phyloP scores from a whole-genome alignment of 2,113 vertebrate genomes.

The Pterocles orientalis region DNA sequence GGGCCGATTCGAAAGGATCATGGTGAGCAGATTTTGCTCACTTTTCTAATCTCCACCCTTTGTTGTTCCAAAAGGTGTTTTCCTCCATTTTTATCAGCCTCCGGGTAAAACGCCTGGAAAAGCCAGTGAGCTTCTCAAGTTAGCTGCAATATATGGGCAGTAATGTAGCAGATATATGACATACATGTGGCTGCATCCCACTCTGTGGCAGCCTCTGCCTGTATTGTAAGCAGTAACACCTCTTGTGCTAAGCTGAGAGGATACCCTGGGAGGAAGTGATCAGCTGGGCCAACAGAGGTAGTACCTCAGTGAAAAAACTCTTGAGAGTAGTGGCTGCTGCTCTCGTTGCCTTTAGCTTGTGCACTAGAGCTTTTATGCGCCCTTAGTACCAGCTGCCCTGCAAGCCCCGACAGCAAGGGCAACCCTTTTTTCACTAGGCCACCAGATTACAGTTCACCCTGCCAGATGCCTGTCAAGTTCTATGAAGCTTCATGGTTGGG shows the following conservation, averaged over 20 bases:
- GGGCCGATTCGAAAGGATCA: rapidly evolving
- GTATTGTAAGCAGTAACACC: rapidly evolving
- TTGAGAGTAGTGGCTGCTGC: background rate
- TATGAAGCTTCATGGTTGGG: background rate
- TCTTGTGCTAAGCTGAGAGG: background rate
- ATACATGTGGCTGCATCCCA: background rate
- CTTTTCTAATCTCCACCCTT: background rate
- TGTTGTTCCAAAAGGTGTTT: background rate
- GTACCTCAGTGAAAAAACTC: background rate
- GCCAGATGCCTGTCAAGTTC: rapidly evolving
- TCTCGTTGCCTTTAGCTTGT: rapidly evolving
- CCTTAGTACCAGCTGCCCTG: background rate
- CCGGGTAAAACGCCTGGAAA: background rate
- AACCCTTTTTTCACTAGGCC: background rate
- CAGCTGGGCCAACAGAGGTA: background rate
- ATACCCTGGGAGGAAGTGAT: background rate
- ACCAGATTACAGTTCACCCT: background rate
- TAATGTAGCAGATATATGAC: no score
- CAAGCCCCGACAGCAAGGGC: background rate
- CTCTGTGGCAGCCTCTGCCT: rapidly evolving
- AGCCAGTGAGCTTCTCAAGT: background rate
- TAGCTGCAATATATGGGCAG: background rate
- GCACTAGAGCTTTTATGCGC: background rate
- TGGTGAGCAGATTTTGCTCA: background rate
- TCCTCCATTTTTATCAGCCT: background rate